Percentiles rank a stretch among this genome's conserved stretches.
Conservation (phyloP, 2,888 invertebrate genomes). For the Oscheius onirici region DNA sequence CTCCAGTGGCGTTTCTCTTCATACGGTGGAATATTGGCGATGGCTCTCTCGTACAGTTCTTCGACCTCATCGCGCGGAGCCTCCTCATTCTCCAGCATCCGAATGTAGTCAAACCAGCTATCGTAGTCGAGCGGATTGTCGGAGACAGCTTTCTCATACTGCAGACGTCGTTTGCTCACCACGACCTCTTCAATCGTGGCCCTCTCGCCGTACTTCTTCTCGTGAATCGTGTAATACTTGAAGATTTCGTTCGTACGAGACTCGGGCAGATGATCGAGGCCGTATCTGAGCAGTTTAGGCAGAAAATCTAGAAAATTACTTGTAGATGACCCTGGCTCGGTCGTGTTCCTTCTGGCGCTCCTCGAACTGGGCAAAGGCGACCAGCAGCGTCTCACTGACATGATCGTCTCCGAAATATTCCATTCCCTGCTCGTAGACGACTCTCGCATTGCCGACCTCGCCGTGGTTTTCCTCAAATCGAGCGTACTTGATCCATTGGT, state of each 20-base stretch:
- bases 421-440: slow-evolving; percentile 86
- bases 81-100: slow-evolving; percentile 85
- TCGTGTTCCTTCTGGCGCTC: slow-evolving; percentile 91
- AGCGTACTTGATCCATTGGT: slow-evolving; percentile 97
- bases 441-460: slow-evolving; percentile 86
- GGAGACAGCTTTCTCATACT: slow-evolving; percentile 89
- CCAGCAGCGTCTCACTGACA: slow-evolving; percentile 89
- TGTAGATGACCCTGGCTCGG: slow-evolving; percentile 90
- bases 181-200: slow-evolving; percentile 95
- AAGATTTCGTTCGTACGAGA: slow-evolving; percentile 75
- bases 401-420: slow-evolving; percentile 97
- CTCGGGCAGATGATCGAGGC: slow-evolving; percentile 91
- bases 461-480: slow-evolving; percentile 87
- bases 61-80: slow-evolving; percentile 76
- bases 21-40: slow-evolving; percentile 94
- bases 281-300: slow-evolving; percentile 79
- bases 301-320: slow-evolving; percentile 37
- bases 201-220: slow-evolving; percentile 96
- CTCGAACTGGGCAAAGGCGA: slow-evolving; percentile 97
- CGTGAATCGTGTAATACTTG: slow-evolving; percentile 89
- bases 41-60: slow-evolving; percentile 96
- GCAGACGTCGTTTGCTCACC: slow-evolving; percentile 92
- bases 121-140: slow-evolving; percentile 96
- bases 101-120: slow-evolving; percentile 98
- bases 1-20: slow-evolving; percentile 94